phyloP scores from a whole-genome alignment of 1,140 invertebrate species.

The Bombus cullumanus region DNA sequence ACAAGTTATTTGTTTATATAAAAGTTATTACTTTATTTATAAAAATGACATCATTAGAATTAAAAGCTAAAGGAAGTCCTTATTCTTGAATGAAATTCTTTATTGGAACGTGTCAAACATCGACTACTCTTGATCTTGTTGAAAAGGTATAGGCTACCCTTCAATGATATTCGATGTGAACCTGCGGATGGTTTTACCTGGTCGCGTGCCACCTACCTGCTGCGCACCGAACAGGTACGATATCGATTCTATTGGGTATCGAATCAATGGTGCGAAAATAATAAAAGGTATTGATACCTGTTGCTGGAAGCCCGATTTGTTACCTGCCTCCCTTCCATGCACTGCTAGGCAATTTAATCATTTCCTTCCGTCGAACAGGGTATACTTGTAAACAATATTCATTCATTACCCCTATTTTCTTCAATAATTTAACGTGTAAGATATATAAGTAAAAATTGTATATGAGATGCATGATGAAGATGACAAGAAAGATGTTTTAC shows the following conservation, averaged over 20 bases:
- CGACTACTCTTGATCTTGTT: conserved; percentile 45
- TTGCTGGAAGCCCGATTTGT: conserved; percentile 62
- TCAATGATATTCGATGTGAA: conserved; percentile 50
- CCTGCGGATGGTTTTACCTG: conserved; percentile 63
- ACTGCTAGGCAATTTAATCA: conserved; percentile 25
- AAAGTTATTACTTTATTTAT: background rate
- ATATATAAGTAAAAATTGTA: background rate
- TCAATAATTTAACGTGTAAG: background rate
- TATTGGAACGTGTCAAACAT: conserved; percentile 38
- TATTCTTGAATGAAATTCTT: background rate
- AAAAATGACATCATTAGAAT: background rate
- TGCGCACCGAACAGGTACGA: conserved; percentile 62
- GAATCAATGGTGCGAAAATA: conserved; percentile 69
- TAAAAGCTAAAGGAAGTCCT: background rate
- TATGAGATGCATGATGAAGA: background rate
- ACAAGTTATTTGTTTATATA: background rate
- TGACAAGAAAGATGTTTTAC: background rate
- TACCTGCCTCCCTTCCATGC: conserved; percentile 53
- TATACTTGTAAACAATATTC: conserved; percentile 9
- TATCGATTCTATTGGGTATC: conserved; percentile 71
- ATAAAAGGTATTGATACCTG: conserved; percentile 69
- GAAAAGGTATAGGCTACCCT: conserved; percentile 40
- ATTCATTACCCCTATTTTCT: background rate
- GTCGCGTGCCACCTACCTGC: conserved; percentile 71
- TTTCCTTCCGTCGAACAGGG: background rate